phyloP scores from a whole-genome alignment of 2,113 vertebrate species.

The Siniperca knerii region DNA sequence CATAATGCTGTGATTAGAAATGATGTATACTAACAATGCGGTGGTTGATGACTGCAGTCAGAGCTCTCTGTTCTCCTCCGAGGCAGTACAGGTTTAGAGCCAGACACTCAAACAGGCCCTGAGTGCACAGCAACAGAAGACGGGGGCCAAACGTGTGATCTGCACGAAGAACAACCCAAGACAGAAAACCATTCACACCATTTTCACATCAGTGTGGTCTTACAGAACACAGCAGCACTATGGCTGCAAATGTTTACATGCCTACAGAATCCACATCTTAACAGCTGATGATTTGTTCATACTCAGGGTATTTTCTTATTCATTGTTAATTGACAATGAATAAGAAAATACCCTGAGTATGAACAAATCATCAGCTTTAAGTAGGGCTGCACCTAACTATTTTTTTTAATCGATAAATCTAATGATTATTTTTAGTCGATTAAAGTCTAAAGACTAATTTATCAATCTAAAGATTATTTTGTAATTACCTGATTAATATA shows the following conservation, averaged over 20 bases:
- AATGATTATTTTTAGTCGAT: too few species aligned
- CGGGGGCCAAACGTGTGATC: conserved; percentile 88
- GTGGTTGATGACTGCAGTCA: conserved; percentile 89
- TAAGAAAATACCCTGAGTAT: not conserved
- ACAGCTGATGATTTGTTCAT: not conserved
- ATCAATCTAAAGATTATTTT: too few species aligned
- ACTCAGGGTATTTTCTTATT: too few species aligned
- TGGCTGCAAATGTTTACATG: not conserved
- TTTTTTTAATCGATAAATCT: too few species aligned
- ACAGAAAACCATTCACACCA: not conserved
- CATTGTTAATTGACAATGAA: not conserved
- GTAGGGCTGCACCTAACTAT: too few species aligned
- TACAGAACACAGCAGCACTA: not conserved
- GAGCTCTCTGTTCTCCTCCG: conserved; percentile 87
- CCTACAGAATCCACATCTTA: not conserved
- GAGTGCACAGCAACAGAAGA: conserved; percentile 89
- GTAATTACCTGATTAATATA: too few species aligned
- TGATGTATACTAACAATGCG: conserved; percentile 85
- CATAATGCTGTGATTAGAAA: accelerated
- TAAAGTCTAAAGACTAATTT: too few species aligned
- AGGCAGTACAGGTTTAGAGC: conserved; percentile 90
- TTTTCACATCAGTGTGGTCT: not conserved
- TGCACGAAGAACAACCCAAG: conserved; percentile 16
- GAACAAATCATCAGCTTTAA: too few species aligned
- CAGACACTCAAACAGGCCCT: conserved; percentile 90